Evolutionary conservation across 2,797 vertebrate species (phyloP).

Genomic region (Zalophus californianus): DNA sequence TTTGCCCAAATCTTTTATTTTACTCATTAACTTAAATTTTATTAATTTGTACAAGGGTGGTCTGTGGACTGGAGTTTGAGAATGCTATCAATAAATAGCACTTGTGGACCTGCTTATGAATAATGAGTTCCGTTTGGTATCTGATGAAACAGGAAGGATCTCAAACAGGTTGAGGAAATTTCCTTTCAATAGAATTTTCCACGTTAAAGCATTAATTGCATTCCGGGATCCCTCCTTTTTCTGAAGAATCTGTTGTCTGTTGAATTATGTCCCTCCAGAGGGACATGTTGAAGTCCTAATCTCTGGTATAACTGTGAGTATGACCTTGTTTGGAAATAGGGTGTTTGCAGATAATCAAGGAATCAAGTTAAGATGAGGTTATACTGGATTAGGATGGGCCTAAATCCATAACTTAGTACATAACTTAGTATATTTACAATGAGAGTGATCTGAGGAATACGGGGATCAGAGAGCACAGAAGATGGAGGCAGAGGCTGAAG

Average conservation of each 20-base stretch:
- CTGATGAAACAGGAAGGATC: too few relatives aligned
- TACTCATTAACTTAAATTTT: not conserved
- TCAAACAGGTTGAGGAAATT: not conserved
- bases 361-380: not conserved
- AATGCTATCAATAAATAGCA: not conserved
- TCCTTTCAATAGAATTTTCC: too few relatives aligned
- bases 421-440: not conserved
- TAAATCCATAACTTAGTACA: not conserved
- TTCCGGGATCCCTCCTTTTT: not conserved
- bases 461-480: not conserved
- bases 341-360: not conserved
- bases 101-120: too few relatives aligned
- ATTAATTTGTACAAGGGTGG: not conserved
- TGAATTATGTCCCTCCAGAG: not conserved
- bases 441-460: not conserved
- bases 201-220: rapidly evolving
- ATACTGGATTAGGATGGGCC: too few relatives aligned
- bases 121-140: not conserved
- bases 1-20: not conserved
- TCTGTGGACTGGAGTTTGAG: not conserved
- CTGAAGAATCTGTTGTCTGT: not conserved
- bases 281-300: too few relatives aligned
- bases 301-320: not conserved
- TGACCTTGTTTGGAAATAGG: not conserved
- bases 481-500: rapidly evolving